phyloP scores from a whole-genome alignment of 2,113 vertebrate species.

The Herpetotheres cachinnans region DNA sequence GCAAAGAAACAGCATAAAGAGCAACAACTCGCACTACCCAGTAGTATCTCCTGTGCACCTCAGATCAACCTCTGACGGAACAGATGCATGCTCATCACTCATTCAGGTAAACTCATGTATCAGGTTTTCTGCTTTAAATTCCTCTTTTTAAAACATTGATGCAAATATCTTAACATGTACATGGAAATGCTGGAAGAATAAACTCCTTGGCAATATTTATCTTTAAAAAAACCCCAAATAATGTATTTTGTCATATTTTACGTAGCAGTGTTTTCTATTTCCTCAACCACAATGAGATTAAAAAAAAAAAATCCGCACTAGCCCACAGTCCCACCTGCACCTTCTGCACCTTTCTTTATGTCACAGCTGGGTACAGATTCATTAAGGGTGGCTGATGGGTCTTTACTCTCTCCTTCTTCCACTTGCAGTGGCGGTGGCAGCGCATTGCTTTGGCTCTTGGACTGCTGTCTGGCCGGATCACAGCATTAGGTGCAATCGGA shows the following conservation, averaged over 20 bases:
- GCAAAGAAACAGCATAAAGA: not conserved
- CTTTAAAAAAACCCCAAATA: not conserved
- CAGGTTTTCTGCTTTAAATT: not conserved
- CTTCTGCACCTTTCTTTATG: not conserved
- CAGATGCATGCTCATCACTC: not conserved
- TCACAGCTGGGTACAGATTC: not conserved
- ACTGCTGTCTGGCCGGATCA: not conserved
- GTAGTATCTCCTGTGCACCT: not conserved
- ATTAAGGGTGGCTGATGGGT: not conserved
- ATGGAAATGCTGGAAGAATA: not conserved
- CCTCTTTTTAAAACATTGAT: not conserved
- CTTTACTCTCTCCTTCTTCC: not conserved
- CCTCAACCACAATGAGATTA: not conserved
- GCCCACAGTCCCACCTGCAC: no score
- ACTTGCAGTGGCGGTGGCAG: accelerated
- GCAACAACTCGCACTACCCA: not conserved
- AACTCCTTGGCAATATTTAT: not conserved
- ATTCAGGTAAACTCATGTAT: not conserved
- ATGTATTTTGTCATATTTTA: not conserved
- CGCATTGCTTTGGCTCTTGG: accelerated
- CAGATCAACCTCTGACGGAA: not conserved
- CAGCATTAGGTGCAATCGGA: no score
- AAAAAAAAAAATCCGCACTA: not conserved
- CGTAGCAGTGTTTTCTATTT: not conserved
- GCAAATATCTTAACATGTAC: not conserved